Evolutionary conservation across 2,797 vertebrate genomes (phyloP).

Genomic region (Protonibea diacanthus): DNA sequence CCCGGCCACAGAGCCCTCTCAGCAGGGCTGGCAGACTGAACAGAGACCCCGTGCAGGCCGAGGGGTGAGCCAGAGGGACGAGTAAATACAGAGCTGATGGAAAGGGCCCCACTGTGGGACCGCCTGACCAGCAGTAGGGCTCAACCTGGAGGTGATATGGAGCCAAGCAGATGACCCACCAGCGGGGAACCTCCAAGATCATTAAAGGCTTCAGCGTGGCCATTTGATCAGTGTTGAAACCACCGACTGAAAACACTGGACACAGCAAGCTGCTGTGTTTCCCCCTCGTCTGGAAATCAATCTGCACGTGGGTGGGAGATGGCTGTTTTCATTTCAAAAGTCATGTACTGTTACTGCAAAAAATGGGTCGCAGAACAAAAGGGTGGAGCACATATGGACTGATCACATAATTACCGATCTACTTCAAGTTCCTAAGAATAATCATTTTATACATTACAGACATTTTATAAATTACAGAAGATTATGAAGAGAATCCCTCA

Average conservation of each 20-base stretch:
- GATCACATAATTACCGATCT: neutral
- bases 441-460: neutral
- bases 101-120: conserved; percentile 73
- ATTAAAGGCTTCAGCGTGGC: conserved; percentile 73
- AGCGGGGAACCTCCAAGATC: conserved; percentile 72
- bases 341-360: conserved; percentile 67
- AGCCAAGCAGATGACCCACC: conserved; percentile 76
- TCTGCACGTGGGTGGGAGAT: conserved; percentile 73
- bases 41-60: conserved; percentile 80
- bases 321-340: conserved; percentile 78
- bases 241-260: conserved; percentile 78
- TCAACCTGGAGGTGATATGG: conserved; percentile 71
- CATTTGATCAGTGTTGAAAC: conserved; percentile 83
- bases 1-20: conserved; percentile 72
- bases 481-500: neutral
- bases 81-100: conserved; percentile 80
- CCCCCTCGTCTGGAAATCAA: conserved; percentile 75
- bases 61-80: conserved; percentile 79
- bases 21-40: conserved; percentile 80
- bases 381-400: neutral
- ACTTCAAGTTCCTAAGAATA: neutral
- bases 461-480: neutral
- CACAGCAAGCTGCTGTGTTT: conserved; percentile 76
- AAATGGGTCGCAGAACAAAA: conserved; percentile 11
- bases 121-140: conserved; percentile 73